Conservation (phyloP, 23 tunicate species). For the Clavelina lepadiformis region DNA sequence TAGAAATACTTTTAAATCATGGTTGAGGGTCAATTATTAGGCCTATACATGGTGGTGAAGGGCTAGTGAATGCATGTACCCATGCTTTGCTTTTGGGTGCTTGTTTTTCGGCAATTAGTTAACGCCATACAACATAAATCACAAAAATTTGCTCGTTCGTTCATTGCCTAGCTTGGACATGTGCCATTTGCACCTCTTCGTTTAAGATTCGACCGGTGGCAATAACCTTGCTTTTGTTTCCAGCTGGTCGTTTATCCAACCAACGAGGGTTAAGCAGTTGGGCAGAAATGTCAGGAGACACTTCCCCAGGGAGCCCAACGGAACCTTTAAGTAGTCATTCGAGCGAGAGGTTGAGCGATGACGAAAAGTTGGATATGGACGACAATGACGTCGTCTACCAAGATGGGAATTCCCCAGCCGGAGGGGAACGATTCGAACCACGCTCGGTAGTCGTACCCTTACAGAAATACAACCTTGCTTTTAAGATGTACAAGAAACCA, state of each 20-base stretch:
- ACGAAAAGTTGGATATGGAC: too few relatives aligned
- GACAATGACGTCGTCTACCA: not conserved
- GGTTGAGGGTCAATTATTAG: not conserved
- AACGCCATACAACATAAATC: too few relatives aligned
- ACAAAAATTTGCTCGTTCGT: too few relatives aligned
- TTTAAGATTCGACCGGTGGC: not conserved
- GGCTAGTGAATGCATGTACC: too few relatives aligned
- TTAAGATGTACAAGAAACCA: slow-evolving; percentile 20
- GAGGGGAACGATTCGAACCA: slow-evolving; percentile 17
- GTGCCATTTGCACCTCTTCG: too few relatives aligned
- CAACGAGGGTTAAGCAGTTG: slow-evolving; percentile 28
- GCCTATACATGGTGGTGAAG: too few relatives aligned
- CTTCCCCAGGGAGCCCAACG: slow-evolving; percentile 22
- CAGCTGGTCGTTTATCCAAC: slow-evolving; percentile 43
- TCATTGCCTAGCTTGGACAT: too few relatives aligned
- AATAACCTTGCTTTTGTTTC: not conserved
- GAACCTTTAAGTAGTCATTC: slow-evolving; percentile 56
- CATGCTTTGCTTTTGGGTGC: too few relatives aligned
- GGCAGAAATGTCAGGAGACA: slow-evolving; percentile 20
- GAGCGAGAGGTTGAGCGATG: slow-evolving; percentile 13
- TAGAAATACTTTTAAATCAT: too few relatives aligned
- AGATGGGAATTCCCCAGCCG: not conserved
- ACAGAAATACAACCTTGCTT: slow-evolving; percentile 37
- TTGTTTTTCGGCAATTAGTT: too few relatives aligned
- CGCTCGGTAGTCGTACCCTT: slow-evolving; percentile 47